Evolutionary conservation across 2,113 vertebrate species (phyloP).

Genomic region (Eclectus roratus): DNA sequence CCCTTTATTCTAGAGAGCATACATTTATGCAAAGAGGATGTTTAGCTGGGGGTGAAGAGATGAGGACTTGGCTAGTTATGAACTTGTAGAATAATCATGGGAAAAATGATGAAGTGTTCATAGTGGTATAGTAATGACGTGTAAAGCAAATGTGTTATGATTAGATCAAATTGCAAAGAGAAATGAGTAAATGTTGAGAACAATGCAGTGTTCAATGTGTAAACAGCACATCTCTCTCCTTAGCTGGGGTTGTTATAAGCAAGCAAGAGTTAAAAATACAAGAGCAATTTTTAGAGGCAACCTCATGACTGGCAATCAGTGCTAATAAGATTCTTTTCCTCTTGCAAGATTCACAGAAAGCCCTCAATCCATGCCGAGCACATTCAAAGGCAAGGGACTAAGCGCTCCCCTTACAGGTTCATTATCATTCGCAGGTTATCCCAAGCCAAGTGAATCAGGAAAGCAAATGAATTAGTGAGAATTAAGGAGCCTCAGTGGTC

Average conservation of each 20-base stretch:
- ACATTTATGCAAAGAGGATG: constrained; percentile 48
- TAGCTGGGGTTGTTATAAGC: constrained; percentile 37
- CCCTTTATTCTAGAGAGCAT: constrained; percentile 54
- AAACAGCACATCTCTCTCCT: constrained; percentile 27
- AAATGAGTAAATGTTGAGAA: constrained; percentile 42
- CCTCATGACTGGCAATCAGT: constrained; percentile 87
- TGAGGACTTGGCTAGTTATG: constrained; percentile 49
- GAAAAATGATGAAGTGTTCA: constrained; percentile 31
- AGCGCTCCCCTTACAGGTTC: constrained; percentile 86
- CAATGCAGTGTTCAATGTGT: background rate
- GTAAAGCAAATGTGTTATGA: constrained; percentile 54
- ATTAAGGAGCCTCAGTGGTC: constrained; percentile 96
- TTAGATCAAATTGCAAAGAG: constrained; percentile 47
- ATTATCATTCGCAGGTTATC: constrained; percentile 99
- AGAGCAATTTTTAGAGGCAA: constrained; percentile 79
- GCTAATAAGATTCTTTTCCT: constrained; percentile 91
- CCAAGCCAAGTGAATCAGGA: constrained; percentile 95
- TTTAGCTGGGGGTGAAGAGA: constrained; percentile 57
- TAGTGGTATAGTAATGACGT: constrained; percentile 39
- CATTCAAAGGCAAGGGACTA: constrained; percentile 95
- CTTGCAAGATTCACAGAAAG: constrained; percentile 91
- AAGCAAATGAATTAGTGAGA: constrained; percentile 99
- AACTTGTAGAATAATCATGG: constrained; percentile 57
- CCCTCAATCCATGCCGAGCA: constrained; percentile 93
- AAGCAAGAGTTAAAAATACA: constrained; percentile 80